phyloP scores from a whole-genome alignment of 2,113 vertebrate genomes.

The Quiscalus mexicanus region DNA sequence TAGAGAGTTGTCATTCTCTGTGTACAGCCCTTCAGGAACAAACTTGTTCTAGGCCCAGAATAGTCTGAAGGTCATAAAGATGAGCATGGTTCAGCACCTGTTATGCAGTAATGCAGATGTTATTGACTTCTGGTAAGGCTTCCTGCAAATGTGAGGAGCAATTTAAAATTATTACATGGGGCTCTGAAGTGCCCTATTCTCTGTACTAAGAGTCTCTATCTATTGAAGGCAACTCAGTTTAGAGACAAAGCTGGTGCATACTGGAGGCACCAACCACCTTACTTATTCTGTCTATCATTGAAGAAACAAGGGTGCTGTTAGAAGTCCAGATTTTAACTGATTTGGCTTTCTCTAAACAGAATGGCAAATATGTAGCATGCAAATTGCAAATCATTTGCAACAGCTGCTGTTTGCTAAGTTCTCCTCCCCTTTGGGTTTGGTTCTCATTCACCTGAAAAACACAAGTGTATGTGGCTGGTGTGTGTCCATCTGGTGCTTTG shows the following conservation, averaged over 20 bases:
- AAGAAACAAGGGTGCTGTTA: not conserved
- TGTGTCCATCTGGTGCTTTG: not conserved
- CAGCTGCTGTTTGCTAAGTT: not conserved
- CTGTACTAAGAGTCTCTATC: not conserved
- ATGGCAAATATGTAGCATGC: not conserved
- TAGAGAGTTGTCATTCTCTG: rapidly evolving
- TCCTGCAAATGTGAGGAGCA: not conserved
- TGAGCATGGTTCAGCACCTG: not conserved
- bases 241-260: not conserved
- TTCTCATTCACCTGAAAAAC: not conserved
- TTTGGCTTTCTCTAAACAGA: not conserved
- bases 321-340: not conserved
- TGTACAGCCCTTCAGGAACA: not conserved
- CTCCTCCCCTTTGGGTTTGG: rapidly evolving
- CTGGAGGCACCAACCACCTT: not conserved
- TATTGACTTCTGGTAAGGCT: not conserved
- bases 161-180: not conserved
- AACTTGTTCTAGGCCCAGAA: not conserved
- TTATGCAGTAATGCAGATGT: not conserved
- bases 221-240: not conserved
- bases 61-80: not conserved
- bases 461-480: not conserved
- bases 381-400: not conserved
- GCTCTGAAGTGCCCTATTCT: not conserved
- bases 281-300: not conserved